Conservation (phyloP, 2,113 vertebrate genomes). For the Chamaetylas fuelleborni region DNA sequence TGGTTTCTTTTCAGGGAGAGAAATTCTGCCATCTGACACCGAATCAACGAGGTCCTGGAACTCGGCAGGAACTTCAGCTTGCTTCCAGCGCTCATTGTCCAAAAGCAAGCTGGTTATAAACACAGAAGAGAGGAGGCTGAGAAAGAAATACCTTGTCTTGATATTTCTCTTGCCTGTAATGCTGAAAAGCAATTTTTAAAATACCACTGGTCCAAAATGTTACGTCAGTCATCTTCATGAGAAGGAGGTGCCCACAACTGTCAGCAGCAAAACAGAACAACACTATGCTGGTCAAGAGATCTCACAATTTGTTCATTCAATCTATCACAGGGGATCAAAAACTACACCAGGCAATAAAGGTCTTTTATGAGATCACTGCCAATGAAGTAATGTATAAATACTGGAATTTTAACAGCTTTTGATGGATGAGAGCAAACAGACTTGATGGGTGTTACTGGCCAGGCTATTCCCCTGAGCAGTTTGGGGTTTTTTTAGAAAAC, state of each 20-base stretch:
- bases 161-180: not conserved
- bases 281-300: not conserved
- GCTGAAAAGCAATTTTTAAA: not conserved
- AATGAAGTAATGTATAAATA: not conserved
- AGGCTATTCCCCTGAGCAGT: not conserved
- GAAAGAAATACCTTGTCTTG: not conserved
- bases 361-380: not conserved
- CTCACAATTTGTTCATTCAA: not conserved
- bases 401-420: not conserved
- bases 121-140: not conserved
- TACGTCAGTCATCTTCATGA: not conserved
- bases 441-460: not conserved
- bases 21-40: conserved; percentile 88
- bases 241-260: not conserved
- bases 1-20: conserved; percentile 87
- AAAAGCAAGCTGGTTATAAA: conserved; percentile 83
- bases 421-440: not conserved
- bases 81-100: conserved; percentile 98
- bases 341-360: not conserved
- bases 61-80: conserved; percentile 95
- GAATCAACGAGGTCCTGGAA: conserved; percentile 96
- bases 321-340: not conserved
- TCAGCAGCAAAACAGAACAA: not conserved
- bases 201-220: not conserved
- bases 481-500: not conserved